A percentile compares a stretch with the other conserved stretches of the same genome.
Conservation (phyloP, 2,888 invertebrate species). For the Lumbricus terrestris region DNA sequence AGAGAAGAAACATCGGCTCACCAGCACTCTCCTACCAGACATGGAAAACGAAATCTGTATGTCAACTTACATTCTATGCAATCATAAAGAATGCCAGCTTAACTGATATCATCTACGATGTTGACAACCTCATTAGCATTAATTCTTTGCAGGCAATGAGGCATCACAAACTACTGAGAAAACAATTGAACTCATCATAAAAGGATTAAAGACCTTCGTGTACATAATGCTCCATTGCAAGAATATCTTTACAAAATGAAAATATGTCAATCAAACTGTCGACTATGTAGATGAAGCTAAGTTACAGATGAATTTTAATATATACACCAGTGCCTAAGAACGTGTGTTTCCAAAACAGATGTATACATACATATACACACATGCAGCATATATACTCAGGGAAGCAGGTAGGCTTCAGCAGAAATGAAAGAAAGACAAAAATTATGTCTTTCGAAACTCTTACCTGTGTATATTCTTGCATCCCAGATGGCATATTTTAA, state of each 20-base stretch:
- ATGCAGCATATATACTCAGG: background rate
- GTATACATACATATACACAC: too few species aligned
- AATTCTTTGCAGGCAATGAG: too few species aligned
- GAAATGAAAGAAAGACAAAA: too few species aligned
- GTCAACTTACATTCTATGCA: background rate
- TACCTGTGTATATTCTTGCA: too few species aligned
- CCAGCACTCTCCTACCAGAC: conserved; percentile 83
- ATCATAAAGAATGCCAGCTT: background rate
- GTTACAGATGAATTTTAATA: too few species aligned
- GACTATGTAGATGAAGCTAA: too few species aligned
- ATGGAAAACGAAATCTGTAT: background rate
- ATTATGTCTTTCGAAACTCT: too few species aligned
- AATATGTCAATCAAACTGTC: background rate
- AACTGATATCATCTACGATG: background rate
- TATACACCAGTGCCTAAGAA: background rate
- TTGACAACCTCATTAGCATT: too few species aligned
- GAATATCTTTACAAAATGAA: background rate
- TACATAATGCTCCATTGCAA: background rate
- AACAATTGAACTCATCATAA: background rate
- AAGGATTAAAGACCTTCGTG: background rate
- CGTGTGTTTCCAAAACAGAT: background rate
- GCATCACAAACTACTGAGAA: too few species aligned
- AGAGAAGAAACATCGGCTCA: conserved; percentile 94
- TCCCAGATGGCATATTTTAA: too few species aligned
- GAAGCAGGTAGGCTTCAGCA: background rate